Percentiles rank a stretch among this genome's conserved stretches.
These are phyloP conservation scores for Xylocampa areola DNA, from an alignment of 2,888 invertebrate species.

Conservation along the genomic window DNA sequence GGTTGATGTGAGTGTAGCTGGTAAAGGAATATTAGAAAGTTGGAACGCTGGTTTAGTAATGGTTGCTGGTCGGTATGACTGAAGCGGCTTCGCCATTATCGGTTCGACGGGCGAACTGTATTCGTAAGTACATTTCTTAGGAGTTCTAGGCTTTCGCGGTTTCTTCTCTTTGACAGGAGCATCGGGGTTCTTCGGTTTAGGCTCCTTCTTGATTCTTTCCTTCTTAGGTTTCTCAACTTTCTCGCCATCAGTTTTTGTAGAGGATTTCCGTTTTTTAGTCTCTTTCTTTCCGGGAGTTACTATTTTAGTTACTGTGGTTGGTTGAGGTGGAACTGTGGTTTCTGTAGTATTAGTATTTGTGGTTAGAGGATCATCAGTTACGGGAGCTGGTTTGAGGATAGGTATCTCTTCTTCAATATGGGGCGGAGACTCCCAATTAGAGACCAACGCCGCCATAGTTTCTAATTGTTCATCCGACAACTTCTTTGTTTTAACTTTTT, in stretches of 20 bases:
- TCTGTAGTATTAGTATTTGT: conserved; percentile 38
- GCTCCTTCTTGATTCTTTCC: conserved; percentile 69
- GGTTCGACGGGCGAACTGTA: conserved; percentile 77
- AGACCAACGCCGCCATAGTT: conserved; percentile 75
- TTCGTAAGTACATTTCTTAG: conserved; percentile 72
- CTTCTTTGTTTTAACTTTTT: conserved; percentile 77
- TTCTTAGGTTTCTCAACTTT: conserved; percentile 70
- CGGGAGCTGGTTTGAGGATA: conserved; percentile 34
- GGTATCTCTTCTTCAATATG: conserved; percentile 67
- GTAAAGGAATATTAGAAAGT: conserved; percentile 9
- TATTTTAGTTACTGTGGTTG: conserved; percentile 5
- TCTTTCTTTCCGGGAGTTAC: conserved; percentile 64
- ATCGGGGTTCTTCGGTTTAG: conserved; percentile 61
- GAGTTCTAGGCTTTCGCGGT: conserved; percentile 76
- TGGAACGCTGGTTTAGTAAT: conserved; percentile 16
- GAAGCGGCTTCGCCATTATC: conserved; percentile 64
- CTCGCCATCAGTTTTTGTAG: conserved; percentile 58
- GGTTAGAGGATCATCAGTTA: conserved; percentile 53
- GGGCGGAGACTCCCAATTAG: conserved; percentile 81
- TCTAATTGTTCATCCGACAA: conserved; percentile 77
- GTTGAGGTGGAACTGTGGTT: conserved; percentile 7
- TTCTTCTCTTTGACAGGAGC: conserved; percentile 72
- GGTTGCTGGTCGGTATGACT: conserved; percentile 50
- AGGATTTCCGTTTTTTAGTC: conserved; percentile 75
- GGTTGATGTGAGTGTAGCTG: conserved; percentile 1